Evolutionary conservation across 2,113 vertebrate species (phyloP).

Genomic region (Nerophis ophidion): DNA sequence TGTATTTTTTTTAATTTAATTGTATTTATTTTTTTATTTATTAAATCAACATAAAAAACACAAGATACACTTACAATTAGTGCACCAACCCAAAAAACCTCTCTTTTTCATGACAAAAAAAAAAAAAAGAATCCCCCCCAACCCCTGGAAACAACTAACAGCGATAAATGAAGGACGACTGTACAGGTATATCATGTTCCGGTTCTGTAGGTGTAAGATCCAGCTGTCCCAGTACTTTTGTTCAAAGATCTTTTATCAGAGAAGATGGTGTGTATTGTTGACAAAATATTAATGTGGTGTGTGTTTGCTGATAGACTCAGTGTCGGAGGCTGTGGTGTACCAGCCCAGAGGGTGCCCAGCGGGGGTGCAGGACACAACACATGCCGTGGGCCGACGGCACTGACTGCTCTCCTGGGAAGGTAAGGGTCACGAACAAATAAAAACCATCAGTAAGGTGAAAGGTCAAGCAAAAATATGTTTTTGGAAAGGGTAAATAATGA

Average conservation of each 20-base stretch:
- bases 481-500: too few relatives aligned
- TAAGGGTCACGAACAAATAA: conserved; percentile 35
- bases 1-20: too few relatives aligned
- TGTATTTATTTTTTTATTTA: too few relatives aligned
- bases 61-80: too few relatives aligned
- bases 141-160: too few relatives aligned
- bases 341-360: conserved; percentile 83
- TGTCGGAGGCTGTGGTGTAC: conserved; percentile 95
- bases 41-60: too few relatives aligned
- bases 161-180: too few relatives aligned
- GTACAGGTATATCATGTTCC: too few relatives aligned
- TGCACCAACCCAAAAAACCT: too few relatives aligned
- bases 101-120: too few relatives aligned
- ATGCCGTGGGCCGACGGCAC: conserved; percentile 98
- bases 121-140: too few relatives aligned
- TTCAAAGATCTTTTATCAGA: background rate
- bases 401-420: conserved; percentile 90
- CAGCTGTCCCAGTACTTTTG: background rate
- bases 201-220: background rate
- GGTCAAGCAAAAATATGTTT: background rate
- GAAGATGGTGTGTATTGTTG: background rate
- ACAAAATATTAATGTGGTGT: background rate
- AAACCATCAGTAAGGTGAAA: background rate
- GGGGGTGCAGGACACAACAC: conserved; percentile 94
- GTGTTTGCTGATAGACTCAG: conserved; percentile 77